Percentiles rank a stretch among this genome's conserved stretches.
These are phyloP conservation scores for Leucania comma DNA, from an alignment of 2,888 invertebrate genomes.

Conservation along the genomic window DNA sequence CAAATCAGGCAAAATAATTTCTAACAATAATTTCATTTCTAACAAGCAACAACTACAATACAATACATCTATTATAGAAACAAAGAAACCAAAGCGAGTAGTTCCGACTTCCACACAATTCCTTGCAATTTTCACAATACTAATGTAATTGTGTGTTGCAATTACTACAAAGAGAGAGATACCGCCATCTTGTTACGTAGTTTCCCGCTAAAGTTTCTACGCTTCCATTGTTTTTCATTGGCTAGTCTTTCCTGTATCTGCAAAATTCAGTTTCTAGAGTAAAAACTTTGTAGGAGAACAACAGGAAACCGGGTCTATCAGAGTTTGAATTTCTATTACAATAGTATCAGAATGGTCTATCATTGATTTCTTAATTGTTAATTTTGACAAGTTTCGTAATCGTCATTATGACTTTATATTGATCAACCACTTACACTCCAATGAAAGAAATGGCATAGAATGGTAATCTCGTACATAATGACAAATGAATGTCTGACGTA, in stretches of 20 bases:
- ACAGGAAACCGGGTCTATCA: neutral
- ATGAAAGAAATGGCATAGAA: too few relatives aligned
- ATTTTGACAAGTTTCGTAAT: too few relatives aligned
- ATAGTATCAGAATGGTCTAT: too few relatives aligned
- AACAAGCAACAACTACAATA: neutral
- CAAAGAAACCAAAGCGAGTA: neutral
- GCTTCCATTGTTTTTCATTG: conserved; percentile 4
- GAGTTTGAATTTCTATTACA: neutral
- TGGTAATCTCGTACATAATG: too few relatives aligned
- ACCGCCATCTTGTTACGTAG: neutral
- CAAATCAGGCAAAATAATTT: too few relatives aligned
- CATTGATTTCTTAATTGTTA: too few relatives aligned
- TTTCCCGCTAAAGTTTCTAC: conserved; percentile 2
- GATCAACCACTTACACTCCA: too few relatives aligned
- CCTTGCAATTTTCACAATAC: conserved; percentile 23
- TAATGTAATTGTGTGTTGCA: too few relatives aligned
- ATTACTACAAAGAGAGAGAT: neutral
- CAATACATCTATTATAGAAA: neutral
- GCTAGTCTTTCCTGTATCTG: conserved; percentile 8
- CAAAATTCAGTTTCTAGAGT: neutral
- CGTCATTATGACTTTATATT: too few relatives aligned
- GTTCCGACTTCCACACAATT: conserved; percentile 17
- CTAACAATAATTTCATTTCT: neutral
- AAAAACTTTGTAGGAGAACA: neutral
- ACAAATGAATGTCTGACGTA: too few relatives aligned